Evolutionary conservation across 1,140 invertebrate genomes (phyloP).

Genomic region (Homalodisca vitripennis): DNA sequence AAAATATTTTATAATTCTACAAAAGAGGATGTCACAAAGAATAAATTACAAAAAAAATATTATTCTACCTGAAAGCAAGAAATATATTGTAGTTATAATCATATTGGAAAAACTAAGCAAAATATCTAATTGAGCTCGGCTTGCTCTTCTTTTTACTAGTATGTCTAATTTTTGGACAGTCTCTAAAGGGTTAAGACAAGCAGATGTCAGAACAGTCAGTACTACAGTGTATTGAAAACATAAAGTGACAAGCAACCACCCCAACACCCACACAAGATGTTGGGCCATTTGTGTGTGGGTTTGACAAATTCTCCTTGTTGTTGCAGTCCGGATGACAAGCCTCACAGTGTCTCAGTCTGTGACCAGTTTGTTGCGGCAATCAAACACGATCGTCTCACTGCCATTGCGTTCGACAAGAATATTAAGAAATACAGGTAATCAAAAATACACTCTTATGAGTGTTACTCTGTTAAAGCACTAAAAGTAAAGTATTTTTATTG

Average conservation of each 20-base stretch:
- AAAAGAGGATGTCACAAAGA: too few relatives aligned
- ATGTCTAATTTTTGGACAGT: background rate
- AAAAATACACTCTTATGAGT: too few relatives aligned
- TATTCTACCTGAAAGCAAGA: too few relatives aligned
- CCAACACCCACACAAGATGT: background rate
- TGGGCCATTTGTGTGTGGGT: background rate
- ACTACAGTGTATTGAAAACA: background rate
- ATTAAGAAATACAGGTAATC: background rate
- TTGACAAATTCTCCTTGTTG: background rate
- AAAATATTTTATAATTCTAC: too few relatives aligned
- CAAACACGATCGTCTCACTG: slow-evolving; percentile 44
- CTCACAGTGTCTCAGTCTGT: slow-evolving; percentile 32
- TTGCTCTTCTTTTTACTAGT: too few relatives aligned
- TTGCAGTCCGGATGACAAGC: slow-evolving; percentile 29
- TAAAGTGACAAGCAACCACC: background rate
- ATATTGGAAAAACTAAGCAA: too few relatives aligned
- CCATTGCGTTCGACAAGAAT: slow-evolving; percentile 45
- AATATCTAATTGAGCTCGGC: too few relatives aligned
- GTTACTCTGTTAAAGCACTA: too few relatives aligned
- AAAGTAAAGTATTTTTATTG: too few relatives aligned
- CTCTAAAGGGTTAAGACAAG: background rate
- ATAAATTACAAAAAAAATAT: too few relatives aligned
- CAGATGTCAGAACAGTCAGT: background rate
- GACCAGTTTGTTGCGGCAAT: slow-evolving; percentile 44
- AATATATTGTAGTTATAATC: too few relatives aligned